phyloP scores from a whole-genome alignment of 2,113 vertebrate species.

The Hipposideros armiger region DNA sequence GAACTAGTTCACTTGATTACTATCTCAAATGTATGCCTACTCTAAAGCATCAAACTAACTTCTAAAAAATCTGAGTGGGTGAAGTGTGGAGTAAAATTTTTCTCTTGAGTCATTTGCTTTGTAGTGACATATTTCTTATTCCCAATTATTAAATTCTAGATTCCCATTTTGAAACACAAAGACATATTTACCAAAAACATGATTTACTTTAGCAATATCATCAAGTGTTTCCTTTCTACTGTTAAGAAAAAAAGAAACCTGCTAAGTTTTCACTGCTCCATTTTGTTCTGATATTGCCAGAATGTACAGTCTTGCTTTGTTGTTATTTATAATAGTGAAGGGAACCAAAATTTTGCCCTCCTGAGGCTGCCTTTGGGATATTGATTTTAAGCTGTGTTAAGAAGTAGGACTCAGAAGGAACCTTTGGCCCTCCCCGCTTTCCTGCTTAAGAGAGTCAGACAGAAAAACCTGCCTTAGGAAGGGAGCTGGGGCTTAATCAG shows the following conservation, averaged over 20 bases:
- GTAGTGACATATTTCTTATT: conserved; percentile 62
- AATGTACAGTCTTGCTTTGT: not conserved
- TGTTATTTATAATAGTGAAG: too few relatives aligned
- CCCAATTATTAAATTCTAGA: conserved; percentile 65
- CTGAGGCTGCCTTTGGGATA: too few relatives aligned
- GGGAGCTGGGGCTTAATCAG: not conserved
- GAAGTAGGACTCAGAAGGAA: too few relatives aligned
- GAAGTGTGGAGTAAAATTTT: conserved; percentile 43
- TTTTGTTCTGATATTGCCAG: conserved; percentile 22
- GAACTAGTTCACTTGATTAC: conserved; percentile 3
- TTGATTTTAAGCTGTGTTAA: too few relatives aligned
- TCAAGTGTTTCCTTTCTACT: conserved; percentile 53
- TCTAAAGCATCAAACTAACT: conserved; percentile 52
- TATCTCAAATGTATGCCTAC: conserved; percentile 44
- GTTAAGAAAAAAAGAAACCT: not conserved
- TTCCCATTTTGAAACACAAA: conserved; percentile 74
- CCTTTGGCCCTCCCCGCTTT: too few relatives aligned
- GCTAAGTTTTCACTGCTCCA: not conserved
- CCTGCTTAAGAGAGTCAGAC: too few relatives aligned
- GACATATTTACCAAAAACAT: conserved; percentile 57
- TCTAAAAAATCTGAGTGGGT: conserved; percentile 43
- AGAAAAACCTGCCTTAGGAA: not conserved
- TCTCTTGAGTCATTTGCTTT: conserved; percentile 73
- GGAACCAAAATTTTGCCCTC: too few relatives aligned
- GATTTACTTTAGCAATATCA: conserved; percentile 41